Conservation (phyloP, 2,113 vertebrate species). For the Takifugu flavidus region DNA sequence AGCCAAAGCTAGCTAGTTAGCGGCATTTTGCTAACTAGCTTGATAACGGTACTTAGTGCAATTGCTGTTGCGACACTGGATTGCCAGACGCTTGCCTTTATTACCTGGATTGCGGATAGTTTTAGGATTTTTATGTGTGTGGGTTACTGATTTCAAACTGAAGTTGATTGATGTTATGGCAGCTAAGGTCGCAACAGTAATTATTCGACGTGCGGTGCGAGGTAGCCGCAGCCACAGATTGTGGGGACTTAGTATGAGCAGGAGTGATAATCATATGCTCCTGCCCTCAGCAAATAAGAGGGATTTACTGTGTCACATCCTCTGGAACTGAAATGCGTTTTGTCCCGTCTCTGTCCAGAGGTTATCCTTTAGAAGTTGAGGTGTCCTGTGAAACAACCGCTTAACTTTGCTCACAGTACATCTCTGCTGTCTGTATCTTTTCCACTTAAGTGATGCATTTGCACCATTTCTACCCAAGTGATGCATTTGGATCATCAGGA, state of each 20-base stretch:
- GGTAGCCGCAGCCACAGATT: conserved; percentile 51
- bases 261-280: conserved; percentile 50
- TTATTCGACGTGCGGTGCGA: conserved; percentile 24
- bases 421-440: not conserved
- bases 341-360: conserved; percentile 12
- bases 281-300: conserved; percentile 51
- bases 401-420: conserved; percentile 3
- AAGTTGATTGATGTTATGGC: conserved; percentile 33
- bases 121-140: conserved; percentile 25
- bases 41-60: conserved; percentile 55
- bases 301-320: conserved; percentile 34
- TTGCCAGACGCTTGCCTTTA: conserved; percentile 20
- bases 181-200: conserved; percentile 15
- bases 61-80: conserved; percentile 24
- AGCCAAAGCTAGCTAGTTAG: conserved; percentile 66
- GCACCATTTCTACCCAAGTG: not conserved
- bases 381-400: conserved; percentile 23
- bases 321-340: conserved; percentile 15
- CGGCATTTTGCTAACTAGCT: conserved; percentile 61
- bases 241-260: conserved; percentile 48
- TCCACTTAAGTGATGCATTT: not conserved
- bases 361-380: conserved; percentile 14
- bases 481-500: not conserved
- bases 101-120: conserved; percentile 42
- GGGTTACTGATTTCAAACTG: conserved; percentile 22